Conservation (phyloP, 2,888 invertebrate species). For the Scotopteryx bipunctaria region DNA sequence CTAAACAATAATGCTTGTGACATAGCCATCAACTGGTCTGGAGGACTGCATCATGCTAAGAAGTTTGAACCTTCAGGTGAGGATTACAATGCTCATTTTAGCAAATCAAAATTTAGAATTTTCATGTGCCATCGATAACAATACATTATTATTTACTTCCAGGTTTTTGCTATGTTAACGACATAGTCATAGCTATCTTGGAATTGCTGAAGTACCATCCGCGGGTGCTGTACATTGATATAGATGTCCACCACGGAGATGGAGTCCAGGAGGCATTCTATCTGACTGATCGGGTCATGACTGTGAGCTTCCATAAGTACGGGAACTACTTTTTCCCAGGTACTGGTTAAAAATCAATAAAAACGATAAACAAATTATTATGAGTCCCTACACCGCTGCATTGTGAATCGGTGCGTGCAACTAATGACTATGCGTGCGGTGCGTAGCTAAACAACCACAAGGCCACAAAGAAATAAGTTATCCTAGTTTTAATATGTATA, state of each 20-base stretch:
- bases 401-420: no score
- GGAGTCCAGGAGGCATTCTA: conserved; percentile 99
- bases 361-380: no score
- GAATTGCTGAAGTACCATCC: conserved; percentile 97
- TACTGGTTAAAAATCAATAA: neutral
- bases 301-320: conserved; percentile 99
- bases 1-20: conserved; percentile 97
- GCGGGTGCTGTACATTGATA: conserved; percentile 98
- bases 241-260: conserved; percentile 99
- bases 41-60: conserved; percentile 99
- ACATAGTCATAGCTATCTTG: conserved; percentile 98
- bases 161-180: conserved; percentile 99
- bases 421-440: no score
- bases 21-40: conserved; percentile 99
- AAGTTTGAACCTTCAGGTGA: conserved; percentile 97
- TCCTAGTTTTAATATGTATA: no score
- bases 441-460: no score
- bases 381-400: no score
- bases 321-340: conserved; percentile 98
- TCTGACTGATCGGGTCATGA: conserved; percentile 98
- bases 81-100: neutral
- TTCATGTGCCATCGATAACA: no score
- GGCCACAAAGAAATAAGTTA: no score
- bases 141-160: conserved; percentile 45
- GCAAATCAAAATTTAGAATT: neutral